A percentile compares a stretch with the other conserved stretches of the same genome.
These are phyloP conservation scores for Valencia hispanica DNA, from an alignment of 2,797 vertebrate species.

Conservation along the genomic window DNA sequence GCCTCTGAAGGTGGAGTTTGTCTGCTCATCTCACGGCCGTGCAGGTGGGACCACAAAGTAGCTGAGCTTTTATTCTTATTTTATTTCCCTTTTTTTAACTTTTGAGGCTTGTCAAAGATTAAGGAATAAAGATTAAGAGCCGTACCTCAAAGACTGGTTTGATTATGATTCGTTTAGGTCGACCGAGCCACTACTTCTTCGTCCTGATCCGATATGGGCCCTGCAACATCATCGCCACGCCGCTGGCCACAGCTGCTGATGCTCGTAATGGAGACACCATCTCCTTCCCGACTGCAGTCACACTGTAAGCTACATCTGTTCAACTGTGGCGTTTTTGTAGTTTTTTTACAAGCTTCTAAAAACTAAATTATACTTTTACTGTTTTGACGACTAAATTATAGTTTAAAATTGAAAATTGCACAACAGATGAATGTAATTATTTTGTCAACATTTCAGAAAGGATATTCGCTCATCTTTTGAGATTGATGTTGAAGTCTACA, in stretches of 20 bases:
- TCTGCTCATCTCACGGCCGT: conserved; percentile 77
- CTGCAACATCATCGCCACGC: conserved; percentile 81
- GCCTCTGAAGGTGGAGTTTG: conserved; percentile 85
- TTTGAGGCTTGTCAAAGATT: background rate
- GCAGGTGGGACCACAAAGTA: conserved; percentile 61
- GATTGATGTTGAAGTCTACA: conserved; percentile 88
- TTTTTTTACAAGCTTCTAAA: background rate
- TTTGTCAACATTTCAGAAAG: conserved; percentile 64
- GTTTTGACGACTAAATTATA: background rate
- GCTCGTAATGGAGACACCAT: conserved; percentile 84
- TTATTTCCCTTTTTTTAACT: background rate
- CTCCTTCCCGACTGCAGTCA: conserved; percentile 81
- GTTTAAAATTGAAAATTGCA: background rate
- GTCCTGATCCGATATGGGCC: conserved; percentile 83
- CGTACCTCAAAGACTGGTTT: background rate
- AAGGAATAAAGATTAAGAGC: background rate
- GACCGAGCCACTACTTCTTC: conserved; percentile 84
- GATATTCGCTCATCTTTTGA: conserved; percentile 82
- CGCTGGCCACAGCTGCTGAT: conserved; percentile 81
- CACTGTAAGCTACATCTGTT: conserved; percentile 72
- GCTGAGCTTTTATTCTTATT: background rate
- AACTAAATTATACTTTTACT: background rate
- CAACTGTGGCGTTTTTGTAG: background rate
- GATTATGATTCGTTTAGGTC: conserved; percentile 53
- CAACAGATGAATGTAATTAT: background rate